Percentiles rank a stretch among this genome's conserved stretches.
These are phyloP conservation scores for Leptopilina myrica DNA, from an alignment of 2,888 invertebrate species.

Conservation along the genomic window DNA sequence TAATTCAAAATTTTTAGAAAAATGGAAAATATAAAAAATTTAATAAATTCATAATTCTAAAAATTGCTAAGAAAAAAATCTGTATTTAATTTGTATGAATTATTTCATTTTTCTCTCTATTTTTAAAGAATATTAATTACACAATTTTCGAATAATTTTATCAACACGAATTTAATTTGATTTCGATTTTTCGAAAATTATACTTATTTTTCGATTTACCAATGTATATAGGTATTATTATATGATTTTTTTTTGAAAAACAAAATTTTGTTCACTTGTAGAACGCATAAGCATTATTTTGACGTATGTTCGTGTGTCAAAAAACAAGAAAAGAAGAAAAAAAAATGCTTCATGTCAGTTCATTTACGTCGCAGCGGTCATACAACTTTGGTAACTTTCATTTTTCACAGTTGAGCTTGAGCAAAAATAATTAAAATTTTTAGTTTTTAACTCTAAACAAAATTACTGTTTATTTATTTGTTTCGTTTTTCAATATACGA, in stretches of 20 bases:
- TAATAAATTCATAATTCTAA: too few relatives aligned
- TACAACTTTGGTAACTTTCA: conserved; percentile 19
- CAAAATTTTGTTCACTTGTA: background rate
- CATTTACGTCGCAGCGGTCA: conserved; percentile 33
- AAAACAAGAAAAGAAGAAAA: background rate
- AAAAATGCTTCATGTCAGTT: background rate
- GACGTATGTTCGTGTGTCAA: background rate
- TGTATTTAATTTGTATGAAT: too few relatives aligned
- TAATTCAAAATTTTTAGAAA: too few relatives aligned
- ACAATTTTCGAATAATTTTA: background rate
- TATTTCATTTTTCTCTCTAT: too few relatives aligned
- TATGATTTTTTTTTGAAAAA: background rate
- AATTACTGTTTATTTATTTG: too few relatives aligned
- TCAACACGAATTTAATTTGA: background rate
- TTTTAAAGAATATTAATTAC: background rate
- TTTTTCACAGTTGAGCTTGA: background rate
- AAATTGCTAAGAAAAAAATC: too few relatives aligned
- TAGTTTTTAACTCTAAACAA: background rate
- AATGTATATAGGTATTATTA: background rate
- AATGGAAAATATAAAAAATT: too few relatives aligned
- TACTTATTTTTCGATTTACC: background rate
- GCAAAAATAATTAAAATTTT: background rate
- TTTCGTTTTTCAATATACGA: too few relatives aligned
- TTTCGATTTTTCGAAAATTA: background rate
- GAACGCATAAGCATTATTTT: conserved; percentile 6